Evolutionary conservation across 2,113 vertebrate genomes (phyloP).

Genomic region (Cichladusa arquata): DNA sequence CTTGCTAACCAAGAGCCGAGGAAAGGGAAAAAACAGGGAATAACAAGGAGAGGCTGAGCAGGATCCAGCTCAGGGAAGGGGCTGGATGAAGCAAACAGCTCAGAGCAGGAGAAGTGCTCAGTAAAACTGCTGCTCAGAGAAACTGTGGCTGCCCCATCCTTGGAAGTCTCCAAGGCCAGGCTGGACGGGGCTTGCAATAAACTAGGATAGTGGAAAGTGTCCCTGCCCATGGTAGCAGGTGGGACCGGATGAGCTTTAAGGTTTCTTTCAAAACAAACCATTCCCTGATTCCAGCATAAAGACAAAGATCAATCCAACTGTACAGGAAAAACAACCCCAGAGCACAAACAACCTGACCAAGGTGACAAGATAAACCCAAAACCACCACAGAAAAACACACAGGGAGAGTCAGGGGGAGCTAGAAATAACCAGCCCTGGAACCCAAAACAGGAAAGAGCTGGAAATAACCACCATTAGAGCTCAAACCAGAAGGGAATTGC

Average conservation of each 20-base stretch:
- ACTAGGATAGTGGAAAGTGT: not conserved
- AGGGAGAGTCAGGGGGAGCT: not conserved
- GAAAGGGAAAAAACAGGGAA: not conserved
- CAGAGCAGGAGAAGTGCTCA: not conserved
- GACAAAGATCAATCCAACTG: not conserved
- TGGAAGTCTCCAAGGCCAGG: not conserved
- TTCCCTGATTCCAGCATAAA: not conserved
- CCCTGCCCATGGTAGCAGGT: not conserved
- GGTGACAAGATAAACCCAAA: rapidly evolving
- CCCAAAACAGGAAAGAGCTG: not conserved
- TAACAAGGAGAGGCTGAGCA: not conserved
- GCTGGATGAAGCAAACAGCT: not conserved
- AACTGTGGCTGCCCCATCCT: not conserved
- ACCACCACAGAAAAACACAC: rapidly evolving
- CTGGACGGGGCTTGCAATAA: rapidly evolving
- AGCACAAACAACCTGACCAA: not conserved
- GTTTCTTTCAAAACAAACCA: not conserved
- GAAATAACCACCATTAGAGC: not conserved
- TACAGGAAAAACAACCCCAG: not conserved
- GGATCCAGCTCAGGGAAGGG: not conserved
- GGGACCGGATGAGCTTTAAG: not conserved
- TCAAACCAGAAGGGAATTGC: not conserved
- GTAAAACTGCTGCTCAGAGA: not conserved
- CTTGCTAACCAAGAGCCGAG: rapidly evolving
- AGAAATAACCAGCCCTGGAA: not conserved